These are phyloP conservation scores for Piprites chloris DNA, from an alignment of 2,113 vertebrate species.

Conservation along the genomic window DNA sequence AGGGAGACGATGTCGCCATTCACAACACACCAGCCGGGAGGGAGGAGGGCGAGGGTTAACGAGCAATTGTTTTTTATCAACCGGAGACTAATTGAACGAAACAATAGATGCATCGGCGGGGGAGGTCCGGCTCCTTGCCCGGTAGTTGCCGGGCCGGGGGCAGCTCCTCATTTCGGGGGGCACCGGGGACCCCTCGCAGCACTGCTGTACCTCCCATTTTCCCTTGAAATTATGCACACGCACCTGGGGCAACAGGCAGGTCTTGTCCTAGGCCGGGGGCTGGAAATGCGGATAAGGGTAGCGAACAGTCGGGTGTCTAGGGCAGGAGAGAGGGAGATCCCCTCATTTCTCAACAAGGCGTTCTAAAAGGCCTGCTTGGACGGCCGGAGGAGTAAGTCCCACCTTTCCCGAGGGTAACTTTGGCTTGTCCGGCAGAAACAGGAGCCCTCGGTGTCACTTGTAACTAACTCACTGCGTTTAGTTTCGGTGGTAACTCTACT, in stretches of 20 bases:
- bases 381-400: neutral
- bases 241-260: neutral
- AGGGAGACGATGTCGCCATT: slow-evolving; percentile 76
- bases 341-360: neutral
- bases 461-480: neutral
- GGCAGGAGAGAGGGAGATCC: neutral
- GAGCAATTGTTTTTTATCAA: slow-evolving; percentile 48
- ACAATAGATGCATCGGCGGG: neutral
- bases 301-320: neutral
- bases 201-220: neutral
- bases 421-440: neutral
- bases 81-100: slow-evolving; percentile 33
- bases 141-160: neutral
- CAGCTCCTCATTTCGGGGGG: neutral
- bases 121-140: neutral
- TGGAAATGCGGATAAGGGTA: neutral
- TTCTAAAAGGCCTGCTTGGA: neutral
- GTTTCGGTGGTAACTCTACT: neutral
- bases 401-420: neutral
- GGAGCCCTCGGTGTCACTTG: neutral
- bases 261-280: neutral
- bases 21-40: slow-evolving; percentile 26
- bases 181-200: neutral
- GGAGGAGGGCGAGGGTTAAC: slow-evolving; percentile 18
- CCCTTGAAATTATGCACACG: neutral